Evolutionary conservation across 2,113 vertebrate genomes (phyloP).

Genomic region (Reinhardtius hippoglossoides): DNA sequence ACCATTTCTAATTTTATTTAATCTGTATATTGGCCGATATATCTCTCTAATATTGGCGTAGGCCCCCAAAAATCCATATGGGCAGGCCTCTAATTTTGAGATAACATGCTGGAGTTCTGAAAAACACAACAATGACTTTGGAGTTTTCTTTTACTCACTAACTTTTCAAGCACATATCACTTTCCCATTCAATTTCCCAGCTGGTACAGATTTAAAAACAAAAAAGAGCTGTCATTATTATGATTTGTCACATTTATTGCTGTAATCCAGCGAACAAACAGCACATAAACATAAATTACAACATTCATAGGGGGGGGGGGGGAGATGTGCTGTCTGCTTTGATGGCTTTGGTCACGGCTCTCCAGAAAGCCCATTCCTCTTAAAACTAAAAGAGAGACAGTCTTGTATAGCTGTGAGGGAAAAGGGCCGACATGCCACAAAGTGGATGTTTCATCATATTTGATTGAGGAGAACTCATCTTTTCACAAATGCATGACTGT

Average conservation of each 20-base stretch:
- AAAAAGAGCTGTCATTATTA: background rate
- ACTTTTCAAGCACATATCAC: too few species aligned
- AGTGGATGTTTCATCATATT: conserved; percentile 8
- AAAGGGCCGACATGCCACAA: background rate
- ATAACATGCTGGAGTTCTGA: too few species aligned
- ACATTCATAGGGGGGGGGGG: background rate
- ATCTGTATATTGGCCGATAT: too few species aligned
- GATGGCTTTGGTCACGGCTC: conserved; percentile 10
- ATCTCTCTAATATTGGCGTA: too few species aligned
- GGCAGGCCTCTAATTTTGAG: too few species aligned
- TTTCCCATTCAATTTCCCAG: too few species aligned
- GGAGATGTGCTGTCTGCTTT: background rate
- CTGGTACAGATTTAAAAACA: too few species aligned
- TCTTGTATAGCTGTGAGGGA: background rate
- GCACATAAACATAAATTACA: conserved; percentile 17
- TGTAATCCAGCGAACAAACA: conserved; percentile 20
- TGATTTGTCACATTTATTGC: conserved; percentile 25
- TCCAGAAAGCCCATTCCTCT: background rate
- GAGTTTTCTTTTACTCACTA: too few species aligned
- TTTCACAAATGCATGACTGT: background rate
- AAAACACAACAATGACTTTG: too few species aligned
- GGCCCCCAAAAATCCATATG: too few species aligned
- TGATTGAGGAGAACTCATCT: background rate
- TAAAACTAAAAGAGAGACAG: background rate
- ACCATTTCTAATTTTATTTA: too few species aligned